Conservation (phyloP, 2,888 invertebrate species). For the Synanthedon vespiformis region DNA sequence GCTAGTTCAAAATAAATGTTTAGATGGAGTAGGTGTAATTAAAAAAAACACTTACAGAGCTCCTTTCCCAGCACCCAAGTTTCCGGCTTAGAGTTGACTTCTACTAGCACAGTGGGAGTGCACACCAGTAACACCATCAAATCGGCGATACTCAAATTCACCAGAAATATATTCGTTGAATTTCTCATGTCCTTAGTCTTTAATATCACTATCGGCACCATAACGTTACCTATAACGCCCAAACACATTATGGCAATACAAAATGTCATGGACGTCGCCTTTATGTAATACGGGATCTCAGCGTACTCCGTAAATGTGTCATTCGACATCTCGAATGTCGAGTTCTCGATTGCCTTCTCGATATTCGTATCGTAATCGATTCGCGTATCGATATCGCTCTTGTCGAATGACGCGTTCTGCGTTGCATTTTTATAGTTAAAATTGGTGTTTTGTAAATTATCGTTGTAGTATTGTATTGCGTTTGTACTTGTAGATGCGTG, state of each 20-base stretch:
- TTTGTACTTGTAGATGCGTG: slow-evolving; percentile 35
- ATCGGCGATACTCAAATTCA: slow-evolving; percentile 94
- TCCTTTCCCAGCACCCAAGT: slow-evolving; percentile 93
- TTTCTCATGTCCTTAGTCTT: slow-evolving; percentile 94
- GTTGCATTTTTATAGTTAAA: slow-evolving; percentile 31
- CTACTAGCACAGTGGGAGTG: slow-evolving; percentile 93
- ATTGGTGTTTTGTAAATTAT: slow-evolving; percentile 20
- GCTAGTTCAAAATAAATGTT: too few species aligned
- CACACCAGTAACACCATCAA: slow-evolving; percentile 91
- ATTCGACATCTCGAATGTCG: slow-evolving; percentile 28
- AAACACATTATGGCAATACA: slow-evolving; percentile 90
- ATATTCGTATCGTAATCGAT: slow-evolving; percentile 17
- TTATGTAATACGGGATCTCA: slow-evolving; percentile 86
- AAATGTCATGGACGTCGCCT: slow-evolving; percentile 87
- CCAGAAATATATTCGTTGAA: slow-evolving; percentile 94
- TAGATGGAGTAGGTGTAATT: too few species aligned
- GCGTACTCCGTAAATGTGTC: slow-evolving; percentile 58
- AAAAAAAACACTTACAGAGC: slow-evolving; percentile 83
- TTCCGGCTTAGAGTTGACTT: slow-evolving; percentile 91
- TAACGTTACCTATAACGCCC: slow-evolving; percentile 91
- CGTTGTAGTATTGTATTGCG: slow-evolving; percentile 23
- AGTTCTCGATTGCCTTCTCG: slow-evolving; percentile 24
- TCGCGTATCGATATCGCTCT: slow-evolving; percentile 9
- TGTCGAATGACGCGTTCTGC: slow-evolving; percentile 16
- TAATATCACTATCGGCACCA: slow-evolving; percentile 93